Evolutionary conservation across 2,113 vertebrate genomes (phyloP).

Genomic region (Petaurus breviceps): DNA sequence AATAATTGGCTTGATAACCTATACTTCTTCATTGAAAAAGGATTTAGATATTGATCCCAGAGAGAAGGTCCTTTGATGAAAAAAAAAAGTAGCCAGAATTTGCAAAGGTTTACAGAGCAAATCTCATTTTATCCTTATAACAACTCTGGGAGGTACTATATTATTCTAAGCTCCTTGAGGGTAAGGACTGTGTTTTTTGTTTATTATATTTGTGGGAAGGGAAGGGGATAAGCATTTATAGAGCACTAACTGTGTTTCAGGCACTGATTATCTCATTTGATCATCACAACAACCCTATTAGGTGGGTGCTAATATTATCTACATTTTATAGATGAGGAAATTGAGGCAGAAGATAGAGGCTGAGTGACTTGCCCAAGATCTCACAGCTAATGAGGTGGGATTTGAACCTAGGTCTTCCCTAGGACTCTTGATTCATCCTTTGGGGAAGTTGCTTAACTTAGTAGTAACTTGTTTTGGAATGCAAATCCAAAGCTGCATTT

Average conservation of each 20-base stretch:
- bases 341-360: neutral
- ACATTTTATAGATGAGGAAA: neutral
- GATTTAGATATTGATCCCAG: no score
- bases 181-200: neutral
- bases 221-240: neutral
- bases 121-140: neutral
- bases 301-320: neutral
- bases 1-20: no score
- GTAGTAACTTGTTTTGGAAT: neutral
- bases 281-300: neutral
- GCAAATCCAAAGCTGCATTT: neutral
- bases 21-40: no score
- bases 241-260: neutral
- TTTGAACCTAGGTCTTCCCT: neutral
- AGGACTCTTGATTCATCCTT: neutral
- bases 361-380: neutral
- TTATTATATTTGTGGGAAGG: neutral
- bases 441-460: neutral
- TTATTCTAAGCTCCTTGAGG: neutral
- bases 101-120: neutral
- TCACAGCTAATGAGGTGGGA: neutral
- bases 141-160: neutral
- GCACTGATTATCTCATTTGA: neutral
- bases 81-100: no score
- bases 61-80: no score